phyloP scores from a whole-genome alignment of 2,113 vertebrate genomes.

The Lophochroa leadbeateri region DNA sequence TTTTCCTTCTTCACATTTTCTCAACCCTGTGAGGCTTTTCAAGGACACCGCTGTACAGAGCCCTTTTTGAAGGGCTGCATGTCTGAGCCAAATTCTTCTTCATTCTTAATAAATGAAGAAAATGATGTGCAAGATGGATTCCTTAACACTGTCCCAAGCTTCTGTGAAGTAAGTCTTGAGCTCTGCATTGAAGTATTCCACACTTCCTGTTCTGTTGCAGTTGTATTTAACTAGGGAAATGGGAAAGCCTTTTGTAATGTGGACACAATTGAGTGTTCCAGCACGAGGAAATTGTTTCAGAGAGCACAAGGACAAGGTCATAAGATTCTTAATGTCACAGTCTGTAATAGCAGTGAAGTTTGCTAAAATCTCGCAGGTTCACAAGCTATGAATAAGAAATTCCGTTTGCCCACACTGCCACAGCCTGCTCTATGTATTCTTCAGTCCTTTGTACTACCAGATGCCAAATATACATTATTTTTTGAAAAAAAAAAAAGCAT shows the following conservation, averaged over 20 bases:
- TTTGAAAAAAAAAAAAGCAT: not conserved
- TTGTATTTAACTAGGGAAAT: not conserved
- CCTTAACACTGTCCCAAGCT: not conserved
- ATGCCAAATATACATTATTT: conserved; percentile 37
- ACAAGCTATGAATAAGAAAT: conserved; percentile 48
- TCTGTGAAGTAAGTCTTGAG: not conserved
- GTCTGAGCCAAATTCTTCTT: not conserved
- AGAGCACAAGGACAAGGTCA: not conserved
- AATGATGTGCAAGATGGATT: not conserved
- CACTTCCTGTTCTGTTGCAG: not conserved
- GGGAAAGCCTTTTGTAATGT: not conserved
- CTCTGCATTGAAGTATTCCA: not conserved
- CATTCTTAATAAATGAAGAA: not conserved
- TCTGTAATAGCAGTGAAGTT: conserved; percentile 9
- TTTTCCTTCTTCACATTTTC: not conserved
- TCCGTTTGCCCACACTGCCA: conserved; percentile 30
- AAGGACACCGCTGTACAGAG: not conserved
- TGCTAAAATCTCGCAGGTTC: not conserved
- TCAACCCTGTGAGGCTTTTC: not conserved
- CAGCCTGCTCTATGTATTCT: conserved; percentile 49
- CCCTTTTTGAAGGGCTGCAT: not conserved
- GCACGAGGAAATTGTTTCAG: not conserved
- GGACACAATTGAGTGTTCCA: not conserved
- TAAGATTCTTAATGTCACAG: not conserved
- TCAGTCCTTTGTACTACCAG: conserved; percentile 47